Conservation (phyloP, 2,888 invertebrate species). For the Amiota mariae region DNA sequence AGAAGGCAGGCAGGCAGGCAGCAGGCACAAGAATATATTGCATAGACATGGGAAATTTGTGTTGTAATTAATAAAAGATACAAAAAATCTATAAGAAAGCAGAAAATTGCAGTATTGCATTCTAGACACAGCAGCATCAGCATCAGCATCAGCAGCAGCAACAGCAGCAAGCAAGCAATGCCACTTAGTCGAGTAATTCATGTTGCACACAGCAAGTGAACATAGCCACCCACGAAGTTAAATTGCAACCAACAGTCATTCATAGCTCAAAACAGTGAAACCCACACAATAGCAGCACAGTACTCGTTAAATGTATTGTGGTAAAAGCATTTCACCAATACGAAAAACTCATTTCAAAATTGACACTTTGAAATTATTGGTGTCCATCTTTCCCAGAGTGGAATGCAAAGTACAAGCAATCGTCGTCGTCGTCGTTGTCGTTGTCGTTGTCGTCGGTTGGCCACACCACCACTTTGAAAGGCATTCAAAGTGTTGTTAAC, state of each 20-base stretch:
- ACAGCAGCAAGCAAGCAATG: background rate
- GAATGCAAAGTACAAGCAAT: too few species aligned
- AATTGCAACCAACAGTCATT: background rate
- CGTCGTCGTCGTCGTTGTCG: too few species aligned
- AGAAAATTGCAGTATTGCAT: too few species aligned
- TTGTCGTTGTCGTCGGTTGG: too few species aligned
- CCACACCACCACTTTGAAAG: too few species aligned
- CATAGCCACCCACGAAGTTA: slow-evolving; percentile 2
- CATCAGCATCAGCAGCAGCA: too few species aligned
- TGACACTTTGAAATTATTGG: background rate
- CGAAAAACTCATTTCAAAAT: background rate
- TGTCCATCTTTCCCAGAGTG: too few species aligned
- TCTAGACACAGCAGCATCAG: too few species aligned
- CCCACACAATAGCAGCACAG: background rate
- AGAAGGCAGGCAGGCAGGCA: too few species aligned
- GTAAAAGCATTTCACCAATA: slow-evolving; percentile 7
- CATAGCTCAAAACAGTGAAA: background rate
- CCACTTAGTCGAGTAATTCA: slow-evolving; percentile 15
- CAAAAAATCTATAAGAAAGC: too few species aligned
- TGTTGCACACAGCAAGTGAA: background rate
- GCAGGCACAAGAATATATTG: slow-evolving; percentile 9
- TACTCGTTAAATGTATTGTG: background rate
- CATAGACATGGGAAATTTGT: slow-evolving; percentile 27
- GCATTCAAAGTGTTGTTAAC: slow-evolving; percentile 66
- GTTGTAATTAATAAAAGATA: slow-evolving; percentile 27